phyloP scores from a whole-genome alignment of 92 coral and sea anemone species.

The Paramuricea clavata region DNA sequence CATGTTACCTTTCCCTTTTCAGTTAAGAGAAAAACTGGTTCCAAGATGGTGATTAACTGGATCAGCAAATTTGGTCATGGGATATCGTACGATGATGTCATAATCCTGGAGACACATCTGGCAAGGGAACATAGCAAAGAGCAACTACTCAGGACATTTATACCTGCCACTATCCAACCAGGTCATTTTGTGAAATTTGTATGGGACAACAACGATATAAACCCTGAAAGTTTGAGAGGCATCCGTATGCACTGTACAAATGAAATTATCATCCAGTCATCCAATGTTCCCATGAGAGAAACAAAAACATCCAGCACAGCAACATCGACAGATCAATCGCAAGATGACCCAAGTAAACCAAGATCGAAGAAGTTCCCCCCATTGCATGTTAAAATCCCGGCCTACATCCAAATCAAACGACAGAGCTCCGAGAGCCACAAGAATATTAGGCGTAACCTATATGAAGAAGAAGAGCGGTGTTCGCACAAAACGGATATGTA shows the following conservation, averaged over 20 bases:
- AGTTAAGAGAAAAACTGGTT: conserved; percentile 8
- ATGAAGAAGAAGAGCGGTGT: background rate
- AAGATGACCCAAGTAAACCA: background rate
- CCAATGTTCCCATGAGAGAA: background rate
- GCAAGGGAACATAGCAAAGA: background rate
- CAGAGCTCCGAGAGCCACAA: background rate
- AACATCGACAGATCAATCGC: background rate
- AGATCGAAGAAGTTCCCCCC: background rate
- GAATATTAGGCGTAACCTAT: conserved; percentile 19
- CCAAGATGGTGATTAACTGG: conserved; percentile 4
- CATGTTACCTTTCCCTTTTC: conserved; percentile 14
- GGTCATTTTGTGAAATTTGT: background rate
- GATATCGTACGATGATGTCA: background rate
- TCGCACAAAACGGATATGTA: conserved; percentile 12
- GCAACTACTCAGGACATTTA: background rate
- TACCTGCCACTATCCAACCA: background rate
- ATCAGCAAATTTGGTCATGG: conserved; percentile 13
- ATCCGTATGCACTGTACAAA: conserved; percentile 1
- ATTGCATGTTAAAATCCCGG: background rate
- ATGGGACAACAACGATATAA: conserved; percentile 12
- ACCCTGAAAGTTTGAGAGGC: background rate
- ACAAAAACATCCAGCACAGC: background rate
- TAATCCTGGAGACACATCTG: background rate
- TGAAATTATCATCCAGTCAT: background rate
- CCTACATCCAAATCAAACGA: background rate